phyloP scores from a whole-genome alignment of 2,888 invertebrate species.

The Ormyrus labotus region DNA sequence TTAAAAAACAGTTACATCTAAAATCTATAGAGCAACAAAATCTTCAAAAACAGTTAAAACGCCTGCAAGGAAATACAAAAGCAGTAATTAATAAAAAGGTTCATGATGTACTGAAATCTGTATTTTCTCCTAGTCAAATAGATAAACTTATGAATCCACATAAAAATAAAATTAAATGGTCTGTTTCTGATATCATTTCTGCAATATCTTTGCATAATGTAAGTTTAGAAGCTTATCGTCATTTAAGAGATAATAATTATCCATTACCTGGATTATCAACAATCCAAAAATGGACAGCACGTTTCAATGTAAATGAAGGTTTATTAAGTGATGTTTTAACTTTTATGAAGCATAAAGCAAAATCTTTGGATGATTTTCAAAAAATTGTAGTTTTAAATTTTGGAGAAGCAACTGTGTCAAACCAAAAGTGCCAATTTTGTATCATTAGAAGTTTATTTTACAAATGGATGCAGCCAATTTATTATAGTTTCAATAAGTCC shows the following conservation, averaged over 20 bases:
- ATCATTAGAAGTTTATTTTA: conserved; percentile 54
- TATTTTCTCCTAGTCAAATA: conserved; percentile 46
- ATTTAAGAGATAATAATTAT: conserved; percentile 48
- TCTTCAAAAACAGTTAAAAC: conserved; percentile 32
- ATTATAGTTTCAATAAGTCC: conserved; percentile 51
- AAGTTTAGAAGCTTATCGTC: conserved; percentile 46
- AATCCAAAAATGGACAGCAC: conserved; percentile 48
- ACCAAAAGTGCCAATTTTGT: conserved; percentile 41
- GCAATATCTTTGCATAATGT: conserved; percentile 45
- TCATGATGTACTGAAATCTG: conserved; percentile 26
- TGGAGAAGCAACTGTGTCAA: conserved; percentile 49
- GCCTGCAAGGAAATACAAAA: conserved; percentile 29
- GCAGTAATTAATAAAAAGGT: neutral
- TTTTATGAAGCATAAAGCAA: conserved; percentile 47
- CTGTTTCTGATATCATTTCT: conserved; percentile 46
- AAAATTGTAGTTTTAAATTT: conserved; percentile 53
- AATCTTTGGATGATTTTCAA: conserved; percentile 47
- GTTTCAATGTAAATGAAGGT: conserved; percentile 47
- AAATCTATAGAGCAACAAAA: conserved; percentile 8
- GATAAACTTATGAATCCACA: conserved; percentile 46
- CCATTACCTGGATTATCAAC: conserved; percentile 54
- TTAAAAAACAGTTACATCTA: conserved; percentile 10
- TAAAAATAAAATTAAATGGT: conserved; percentile 47
- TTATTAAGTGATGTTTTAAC: conserved; percentile 46
- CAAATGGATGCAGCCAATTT: conserved; percentile 59